Conservation (phyloP, 2,113 vertebrate species). For the Coreoperca whiteheadi region DNA sequence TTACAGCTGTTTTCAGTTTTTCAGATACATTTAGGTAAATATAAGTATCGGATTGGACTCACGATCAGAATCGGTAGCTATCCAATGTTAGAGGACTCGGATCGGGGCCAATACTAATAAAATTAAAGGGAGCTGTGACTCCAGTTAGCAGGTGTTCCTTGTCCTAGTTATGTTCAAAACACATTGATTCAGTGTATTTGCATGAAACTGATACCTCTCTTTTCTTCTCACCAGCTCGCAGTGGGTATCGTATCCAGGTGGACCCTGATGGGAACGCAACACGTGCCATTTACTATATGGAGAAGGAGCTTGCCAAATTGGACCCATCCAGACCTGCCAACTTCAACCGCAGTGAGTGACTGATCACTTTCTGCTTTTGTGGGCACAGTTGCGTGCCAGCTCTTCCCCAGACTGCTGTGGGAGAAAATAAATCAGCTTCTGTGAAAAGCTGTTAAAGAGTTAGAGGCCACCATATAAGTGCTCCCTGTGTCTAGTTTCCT, state of each 20-base stretch:
- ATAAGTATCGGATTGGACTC: background rate
- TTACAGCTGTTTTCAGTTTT: too few species aligned
- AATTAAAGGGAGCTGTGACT: background rate
- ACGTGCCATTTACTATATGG: slow-evolving; percentile 93
- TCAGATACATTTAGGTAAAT: too few species aligned
- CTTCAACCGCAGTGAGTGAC: slow-evolving; percentile 85
- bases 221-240: slow-evolving; percentile 83
- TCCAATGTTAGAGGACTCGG: background rate
- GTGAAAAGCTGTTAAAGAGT: background rate
- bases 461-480: background rate
- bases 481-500: background rate
- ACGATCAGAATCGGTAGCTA: too few species aligned
- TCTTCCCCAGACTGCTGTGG: background rate
- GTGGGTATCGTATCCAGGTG: slow-evolving; percentile 92
- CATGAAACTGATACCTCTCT: background rate
- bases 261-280: slow-evolving; percentile 91
- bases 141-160: background rate
- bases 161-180: background rate
- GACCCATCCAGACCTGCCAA: slow-evolving; percentile 87
- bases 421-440: background rate
- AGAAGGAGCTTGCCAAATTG: slow-evolving; percentile 90
- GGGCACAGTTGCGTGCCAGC: background rate
- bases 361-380: slow-evolving; percentile 7
- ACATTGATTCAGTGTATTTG: background rate
- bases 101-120: background rate